phyloP scores from a whole-genome alignment of 2,797 vertebrate genomes.

The Orestias chungarensis region DNA sequence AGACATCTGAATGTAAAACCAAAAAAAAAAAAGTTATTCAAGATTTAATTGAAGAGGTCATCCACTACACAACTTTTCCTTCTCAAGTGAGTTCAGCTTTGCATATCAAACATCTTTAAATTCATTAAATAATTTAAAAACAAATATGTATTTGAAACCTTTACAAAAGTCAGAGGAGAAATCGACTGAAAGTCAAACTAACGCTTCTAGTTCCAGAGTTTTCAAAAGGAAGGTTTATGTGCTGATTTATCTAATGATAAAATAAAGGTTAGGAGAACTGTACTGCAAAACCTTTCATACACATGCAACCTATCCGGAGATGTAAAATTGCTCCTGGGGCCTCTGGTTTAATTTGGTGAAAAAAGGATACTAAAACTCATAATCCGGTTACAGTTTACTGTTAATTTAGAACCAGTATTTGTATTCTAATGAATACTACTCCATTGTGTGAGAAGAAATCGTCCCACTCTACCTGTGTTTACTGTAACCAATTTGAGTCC shows the following conservation, averaged over 20 bases:
- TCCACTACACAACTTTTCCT: background rate
- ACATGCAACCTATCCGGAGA: background rate
- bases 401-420: background rate
- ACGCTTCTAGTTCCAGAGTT: background rate
- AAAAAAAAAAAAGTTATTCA: background rate
- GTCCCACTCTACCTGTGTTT: too few relatives aligned
- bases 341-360: too few relatives aligned
- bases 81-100: background rate
- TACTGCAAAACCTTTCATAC: too few relatives aligned
- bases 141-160: too few relatives aligned
- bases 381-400: background rate
- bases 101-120: background rate
- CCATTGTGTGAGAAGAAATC: too few relatives aligned
- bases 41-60: background rate
- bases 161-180: too few relatives aligned
- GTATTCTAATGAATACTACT: background rate
- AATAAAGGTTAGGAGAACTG: background rate
- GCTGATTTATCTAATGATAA: background rate
- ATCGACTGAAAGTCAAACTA: too few relatives aligned
- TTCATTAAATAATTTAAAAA: background rate
- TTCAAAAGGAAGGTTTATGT: background rate
- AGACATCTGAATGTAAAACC: background rate
- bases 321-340: background rate
- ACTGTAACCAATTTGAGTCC: too few relatives aligned
- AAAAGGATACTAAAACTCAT: background rate